A percentile compares a stretch with the other conserved stretches of the same genome.
These are phyloP conservation scores for Rachycentron canadum DNA, from an alignment of 2,797 vertebrate genomes.

Conservation along the genomic window DNA sequence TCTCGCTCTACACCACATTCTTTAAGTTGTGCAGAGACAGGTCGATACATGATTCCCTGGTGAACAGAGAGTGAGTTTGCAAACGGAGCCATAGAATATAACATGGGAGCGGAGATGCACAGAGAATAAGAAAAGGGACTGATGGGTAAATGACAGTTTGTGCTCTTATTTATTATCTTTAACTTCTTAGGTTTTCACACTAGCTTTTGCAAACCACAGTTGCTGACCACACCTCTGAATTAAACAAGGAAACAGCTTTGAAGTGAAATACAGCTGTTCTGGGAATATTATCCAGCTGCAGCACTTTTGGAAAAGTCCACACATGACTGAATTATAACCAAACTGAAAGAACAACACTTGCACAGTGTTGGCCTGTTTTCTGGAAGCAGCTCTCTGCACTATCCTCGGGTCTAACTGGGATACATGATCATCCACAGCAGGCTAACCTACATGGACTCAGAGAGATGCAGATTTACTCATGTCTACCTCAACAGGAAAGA, in stretches of 20 bases:
- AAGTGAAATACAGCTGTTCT: background rate
- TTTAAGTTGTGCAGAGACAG: slow-evolving; percentile 57
- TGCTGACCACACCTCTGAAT: background rate
- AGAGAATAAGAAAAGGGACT: background rate
- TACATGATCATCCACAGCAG: slow-evolving; percentile 25
- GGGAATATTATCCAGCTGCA: background rate
- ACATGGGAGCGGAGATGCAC: background rate
- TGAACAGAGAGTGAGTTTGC: background rate
- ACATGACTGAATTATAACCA: background rate
- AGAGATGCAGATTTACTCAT: slow-evolving; percentile 9
- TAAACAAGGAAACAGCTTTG: background rate
- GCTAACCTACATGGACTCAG: slow-evolving; percentile 15
- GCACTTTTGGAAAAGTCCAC: background rate
- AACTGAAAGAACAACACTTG: too few species aligned
- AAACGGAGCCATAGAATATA: slow-evolving; percentile 4
- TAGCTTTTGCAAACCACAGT: background rate
- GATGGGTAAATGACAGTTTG: background rate
- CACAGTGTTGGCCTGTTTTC: slow-evolving; percentile 17
- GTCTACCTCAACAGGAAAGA: background rate
- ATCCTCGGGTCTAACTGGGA: slow-evolving; percentile 11
- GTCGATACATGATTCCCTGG: slow-evolving; percentile 52
- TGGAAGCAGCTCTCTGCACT: slow-evolving; percentile 2
- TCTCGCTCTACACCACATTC: slow-evolving; percentile 52
- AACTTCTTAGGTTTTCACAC: background rate
- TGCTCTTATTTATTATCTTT: background rate